Evolutionary conservation across 2,888 invertebrate species (phyloP).

Genomic region (Drosophila meridionalis): DNA sequence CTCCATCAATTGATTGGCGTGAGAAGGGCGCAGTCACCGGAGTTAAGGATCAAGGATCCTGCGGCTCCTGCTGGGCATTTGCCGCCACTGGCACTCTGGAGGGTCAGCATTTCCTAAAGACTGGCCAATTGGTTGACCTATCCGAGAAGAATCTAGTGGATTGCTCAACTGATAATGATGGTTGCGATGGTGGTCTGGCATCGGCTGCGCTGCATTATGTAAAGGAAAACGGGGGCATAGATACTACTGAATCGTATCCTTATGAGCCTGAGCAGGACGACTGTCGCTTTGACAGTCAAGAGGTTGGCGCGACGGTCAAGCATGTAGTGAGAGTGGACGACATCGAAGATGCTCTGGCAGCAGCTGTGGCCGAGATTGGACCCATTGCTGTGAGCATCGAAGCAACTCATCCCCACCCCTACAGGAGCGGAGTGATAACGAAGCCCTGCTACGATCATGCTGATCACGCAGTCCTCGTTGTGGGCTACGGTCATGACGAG

Average conservation of each 20-base stretch:
- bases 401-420: conserved; percentile 93
- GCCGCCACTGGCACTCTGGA: conserved; percentile 95
- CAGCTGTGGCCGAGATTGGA: conserved; percentile 92
- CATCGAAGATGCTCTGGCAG: conserved; percentile 89
- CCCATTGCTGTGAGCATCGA: conserved; percentile 95
- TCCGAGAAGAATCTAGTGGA: conserved; percentile 97
- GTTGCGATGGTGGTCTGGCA: conserved; percentile 91
- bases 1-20: conserved; percentile 93
- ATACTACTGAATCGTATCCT: conserved; percentile 94
- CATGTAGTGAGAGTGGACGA: conserved; percentile 92
- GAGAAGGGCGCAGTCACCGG: conserved; percentile 92
- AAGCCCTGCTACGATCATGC: conserved; percentile 89
- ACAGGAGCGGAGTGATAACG: conserved; percentile 91
- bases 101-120: conserved; percentile 93
- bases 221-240: conserved; percentile 92
- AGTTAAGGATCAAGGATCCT: conserved; percentile 94
- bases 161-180: conserved; percentile 88
- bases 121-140: conserved; percentile 90
- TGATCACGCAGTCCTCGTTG: conserved; percentile 89
- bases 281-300: conserved; percentile 88
- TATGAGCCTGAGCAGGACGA: conserved; percentile 91
- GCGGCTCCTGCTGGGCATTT: conserved; percentile 97
- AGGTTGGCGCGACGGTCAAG: conserved; percentile 91
- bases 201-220: conserved; percentile 93
- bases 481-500: conserved; percentile 82